Evolutionary conservation across 35 echinoderm and acorn worm species (phyloP), one percentile per base, ranked within the genome.

Genomic region (Nesometra sesokonis): DNA sequence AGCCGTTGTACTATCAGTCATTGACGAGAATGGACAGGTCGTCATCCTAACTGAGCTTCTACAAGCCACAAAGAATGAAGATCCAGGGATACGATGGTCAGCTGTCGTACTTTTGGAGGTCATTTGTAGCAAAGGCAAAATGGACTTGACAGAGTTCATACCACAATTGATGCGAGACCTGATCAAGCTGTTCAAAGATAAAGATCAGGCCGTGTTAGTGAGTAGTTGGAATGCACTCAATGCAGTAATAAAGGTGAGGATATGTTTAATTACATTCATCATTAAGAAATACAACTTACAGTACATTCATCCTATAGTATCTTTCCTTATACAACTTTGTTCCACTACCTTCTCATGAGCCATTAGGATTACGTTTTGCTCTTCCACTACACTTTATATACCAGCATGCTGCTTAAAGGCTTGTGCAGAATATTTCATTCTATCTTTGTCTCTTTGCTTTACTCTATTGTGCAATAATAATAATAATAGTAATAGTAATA

Each of bases 31-130:
- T 27, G 96, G 96, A 0, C 89, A 92, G 17, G 87, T 92, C 29
- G 94, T 88, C 29, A 90, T 94, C 87, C 94, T 99, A 1, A 90
- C 94, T 84, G 96, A 94, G 78, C 81, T 99, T 17, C 33, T 99
- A n/a, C 90, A 88, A 3, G 88, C 93, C 21, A 88, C 90, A 17
- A 87, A 88, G 32, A 57, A 87, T 40, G 77, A 79, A 5, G 89
- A 84, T 17, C 77, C 96, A 8, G 92, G 91, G 4, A 91, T 94
- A 35, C 80, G 96, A 3, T 84, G 85, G 30, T 93, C 96, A 36
- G 87, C 96, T 0, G 93, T 90, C 33, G 94, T 93, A 13, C 85
- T 99, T 13, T 80, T 99, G 0, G 76, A 92, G 83, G 92, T 94
- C 87, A 92, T 89, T 83, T 99, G 92, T n/a, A 94, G 90, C 32